Evolutionary conservation across 2,888 invertebrate genomes (phyloP).

Genomic region (Eutolmus rufibarbis): DNA sequence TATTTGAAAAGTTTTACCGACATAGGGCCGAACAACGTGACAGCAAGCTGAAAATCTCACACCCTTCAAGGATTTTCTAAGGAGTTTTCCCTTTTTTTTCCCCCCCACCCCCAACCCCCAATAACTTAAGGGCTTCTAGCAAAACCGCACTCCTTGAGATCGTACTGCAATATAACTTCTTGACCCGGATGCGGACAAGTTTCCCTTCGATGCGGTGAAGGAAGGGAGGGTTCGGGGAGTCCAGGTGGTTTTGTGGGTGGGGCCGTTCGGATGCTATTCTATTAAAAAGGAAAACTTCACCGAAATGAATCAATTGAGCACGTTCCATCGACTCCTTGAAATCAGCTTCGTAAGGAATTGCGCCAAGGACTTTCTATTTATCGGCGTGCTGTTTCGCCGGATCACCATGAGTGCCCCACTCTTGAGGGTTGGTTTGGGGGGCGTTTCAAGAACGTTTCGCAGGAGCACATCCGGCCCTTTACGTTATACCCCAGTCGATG

Average conservation of each 20-base stretch:
- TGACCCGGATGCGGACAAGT: not conserved
- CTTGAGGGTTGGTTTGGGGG: not conserved
- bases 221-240: too few relatives aligned
- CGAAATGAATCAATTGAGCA: conserved; percentile 45
- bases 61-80: not conserved
- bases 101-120: not conserved
- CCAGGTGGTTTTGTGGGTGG: not conserved
- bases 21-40: not conserved
- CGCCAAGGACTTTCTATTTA: conserved; percentile 2
- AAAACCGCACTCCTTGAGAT: not conserved
- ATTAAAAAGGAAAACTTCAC: conserved; percentile 44
- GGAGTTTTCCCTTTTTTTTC: not conserved
- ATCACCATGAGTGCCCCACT: not conserved
- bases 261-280: not conserved
- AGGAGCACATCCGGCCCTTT: not conserved
- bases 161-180: conserved; percentile 22
- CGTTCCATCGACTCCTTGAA: conserved; percentile 36
- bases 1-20: conserved; percentile 18
- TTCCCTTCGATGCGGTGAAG: not conserved
- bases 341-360: conserved; percentile 26
- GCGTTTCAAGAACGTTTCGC: not conserved
- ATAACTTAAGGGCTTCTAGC: not conserved
- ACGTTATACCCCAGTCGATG: not conserved
- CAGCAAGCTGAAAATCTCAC: conserved; percentile 8
- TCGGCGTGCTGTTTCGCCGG: conserved; percentile 4